These are phyloP conservation scores for Camelus dromedarius DNA, from an alignment of 2,113 vertebrate species.

Conservation along the genomic window DNA sequence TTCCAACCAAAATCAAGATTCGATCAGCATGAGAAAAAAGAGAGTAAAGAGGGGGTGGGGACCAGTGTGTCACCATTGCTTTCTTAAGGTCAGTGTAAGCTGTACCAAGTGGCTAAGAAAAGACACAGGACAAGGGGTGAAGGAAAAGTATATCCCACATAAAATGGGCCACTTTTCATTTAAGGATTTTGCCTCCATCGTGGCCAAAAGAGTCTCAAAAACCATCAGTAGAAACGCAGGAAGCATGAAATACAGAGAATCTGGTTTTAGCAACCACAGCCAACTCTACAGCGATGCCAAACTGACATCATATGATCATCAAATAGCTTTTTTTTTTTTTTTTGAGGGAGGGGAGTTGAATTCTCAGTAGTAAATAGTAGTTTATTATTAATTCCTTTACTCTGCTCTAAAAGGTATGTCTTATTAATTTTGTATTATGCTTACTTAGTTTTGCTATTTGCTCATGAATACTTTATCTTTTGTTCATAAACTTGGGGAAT, in stretches of 20 bases:
- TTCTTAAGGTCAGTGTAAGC: background rate
- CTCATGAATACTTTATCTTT: conserved; percentile 83
- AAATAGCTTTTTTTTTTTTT: background rate
- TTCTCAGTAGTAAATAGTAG: conserved; percentile 76
- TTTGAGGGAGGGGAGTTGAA: background rate
- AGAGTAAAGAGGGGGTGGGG: background rate
- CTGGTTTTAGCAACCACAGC: background rate
- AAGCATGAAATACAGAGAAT: background rate
- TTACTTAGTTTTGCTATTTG: conserved; percentile 82
- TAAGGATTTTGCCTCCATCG: background rate
- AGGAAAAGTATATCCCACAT: background rate
- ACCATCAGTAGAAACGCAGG: background rate
- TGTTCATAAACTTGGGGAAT: conserved; percentile 78
- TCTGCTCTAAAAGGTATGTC: conserved; percentile 82
- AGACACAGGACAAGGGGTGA: background rate
- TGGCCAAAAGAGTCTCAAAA: background rate
- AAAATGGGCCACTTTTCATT: background rate
- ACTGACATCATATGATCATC: background rate
- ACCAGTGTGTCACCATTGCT: background rate
- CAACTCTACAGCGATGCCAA: background rate
- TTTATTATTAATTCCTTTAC: conserved; percentile 82
- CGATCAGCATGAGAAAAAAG: background rate
- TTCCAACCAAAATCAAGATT: background rate
- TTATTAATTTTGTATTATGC: conserved; percentile 84
- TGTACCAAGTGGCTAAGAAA: background rate